Evolutionary conservation across 1,140 invertebrate genomes (phyloP), one percentile per base, ranked within the genome.

Genomic region (Achatina immaculata): DNA sequence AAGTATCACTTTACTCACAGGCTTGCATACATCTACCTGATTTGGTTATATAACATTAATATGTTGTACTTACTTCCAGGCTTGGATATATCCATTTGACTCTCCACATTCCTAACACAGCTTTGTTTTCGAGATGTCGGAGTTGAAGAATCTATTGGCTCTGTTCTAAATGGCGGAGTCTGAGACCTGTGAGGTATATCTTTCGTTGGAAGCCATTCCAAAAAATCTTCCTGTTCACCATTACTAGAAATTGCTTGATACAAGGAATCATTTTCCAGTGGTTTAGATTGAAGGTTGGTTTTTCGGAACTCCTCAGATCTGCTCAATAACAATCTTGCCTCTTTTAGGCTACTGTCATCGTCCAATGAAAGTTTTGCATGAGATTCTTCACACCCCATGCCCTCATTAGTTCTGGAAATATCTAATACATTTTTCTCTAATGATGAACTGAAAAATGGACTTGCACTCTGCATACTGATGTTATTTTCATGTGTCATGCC

Each of bases 41-140:
- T n/a, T n/a, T n/a, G n/a, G n/a, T n/a, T n/a, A n/a, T n/a, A n/a
- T n/a, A n/a, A n/a, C n/a, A n/a, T n/a, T n/a, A n/a, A n/a, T n/a
- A n/a, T n/a, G n/a, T 71, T 9, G 19, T 51, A 80, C 78, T 66
- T 72, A 80, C 78, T 72, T 51, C 78, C 78, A 31, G 72, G 68
- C 72, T 43, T 69, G 21, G 28, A 31, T 28, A 66, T 48, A 55
- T 66, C 19, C n/a, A 80, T 34, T 21, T 38, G 7, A 11, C 72
- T 34, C 28, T 51, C 72, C 2, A 51, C 72, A 31, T 72, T 36
- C 36, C 40, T 6, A 6, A 72, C 24, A 55, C 78, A 55, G 55
- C 51, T 34, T 14, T 72, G 34, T n/a, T 72, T 55, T 38, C n/a
- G 1, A 42, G 42, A 28, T 11, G 66, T 45, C 28, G 78, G 43